These are phyloP conservation scores for Ceryle rudis DNA, from an alignment of 2,797 vertebrate species.

Conservation along the genomic window DNA sequence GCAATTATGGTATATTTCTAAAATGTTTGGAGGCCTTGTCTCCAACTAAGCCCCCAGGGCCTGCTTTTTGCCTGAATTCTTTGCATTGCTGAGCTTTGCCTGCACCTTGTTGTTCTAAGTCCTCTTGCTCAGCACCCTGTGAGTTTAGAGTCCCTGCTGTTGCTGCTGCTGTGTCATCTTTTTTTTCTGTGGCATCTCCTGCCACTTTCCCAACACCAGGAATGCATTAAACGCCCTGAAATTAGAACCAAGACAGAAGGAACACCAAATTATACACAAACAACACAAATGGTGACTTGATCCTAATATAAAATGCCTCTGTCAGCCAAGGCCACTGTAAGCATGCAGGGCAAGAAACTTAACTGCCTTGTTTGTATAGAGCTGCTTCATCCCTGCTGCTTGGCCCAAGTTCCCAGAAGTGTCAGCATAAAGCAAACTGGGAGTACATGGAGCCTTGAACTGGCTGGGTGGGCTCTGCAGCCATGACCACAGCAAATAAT, in stretches of 20 bases:
- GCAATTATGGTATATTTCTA: neutral
- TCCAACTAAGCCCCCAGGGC: neutral
- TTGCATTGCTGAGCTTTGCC: neutral
- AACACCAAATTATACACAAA: neutral
- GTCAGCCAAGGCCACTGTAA: neutral
- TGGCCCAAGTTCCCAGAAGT: neutral
- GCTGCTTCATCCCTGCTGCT: neutral
- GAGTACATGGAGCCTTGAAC: constrained; percentile 8
- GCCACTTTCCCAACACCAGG: neutral
- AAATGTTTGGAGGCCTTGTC: neutral
- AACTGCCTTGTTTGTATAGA: neutral
- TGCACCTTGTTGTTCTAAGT: neutral
- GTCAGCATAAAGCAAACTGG: constrained; percentile 20
- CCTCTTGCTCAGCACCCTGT: neutral
- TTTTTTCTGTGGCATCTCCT: neutral
- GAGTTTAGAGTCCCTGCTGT: neutral
- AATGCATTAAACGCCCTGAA: constrained; percentile 52
- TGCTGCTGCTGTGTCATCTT: neutral
- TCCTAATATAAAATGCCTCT: neutral
- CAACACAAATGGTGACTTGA: neutral
- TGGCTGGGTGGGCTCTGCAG: constrained; percentile 50
- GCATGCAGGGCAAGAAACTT: neutral
- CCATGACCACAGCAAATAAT: constrained; percentile 9
- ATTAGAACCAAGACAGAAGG: constrained; percentile 27
- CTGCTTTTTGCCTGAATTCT: neutral